Evolutionary conservation across 2,888 invertebrate species (phyloP), one percentile per base, ranked within the genome.

Genomic region (Molorchus minor): DNA sequence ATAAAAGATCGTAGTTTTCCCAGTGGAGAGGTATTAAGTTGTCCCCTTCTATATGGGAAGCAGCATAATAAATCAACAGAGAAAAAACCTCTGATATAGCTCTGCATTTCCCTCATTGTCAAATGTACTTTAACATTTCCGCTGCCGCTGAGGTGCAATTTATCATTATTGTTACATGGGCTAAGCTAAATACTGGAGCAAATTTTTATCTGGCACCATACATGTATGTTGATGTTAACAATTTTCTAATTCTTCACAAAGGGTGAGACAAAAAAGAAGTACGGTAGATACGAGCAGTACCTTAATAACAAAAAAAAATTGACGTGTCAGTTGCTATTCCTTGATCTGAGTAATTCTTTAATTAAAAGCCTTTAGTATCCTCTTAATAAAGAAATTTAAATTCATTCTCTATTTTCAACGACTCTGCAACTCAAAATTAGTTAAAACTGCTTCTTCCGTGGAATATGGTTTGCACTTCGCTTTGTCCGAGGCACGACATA

Each of bases 21-120:
- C 30, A 46, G n/a, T n/a, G n/a, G 51, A 61, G 62, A 64, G 63
- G 69, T 69, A 70, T 70, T 69, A 70, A 69, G 65, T 67, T 69
- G 70, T 70, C 68, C 56, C 56, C 53, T 68, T 67, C 70, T 61
- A 52, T n/a, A n/a, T 25, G 62, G 53, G 62, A 62, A 56, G 64
- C 62, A 65, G 62, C 63, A 67, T 60, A 62, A 70, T 69, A 70
- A 70, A 70, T 70, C 68, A 70, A 62, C 63, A 58, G 64, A 63
- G 64, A 70, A n/a, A n/a, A n/a, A 70, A 70, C 68, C 69, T 69
- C 64, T 57, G 58, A 62, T 62, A 67, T 61, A 61, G 55, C 64
- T 57, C 65, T 65, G 66, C 65, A 62, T 69, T 67, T 66, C 66
- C 59, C 65, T 68, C 70, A 68, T 68, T 68, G 67, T 65, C 70